phyloP scores from a whole-genome alignment of 1,140 invertebrate genomes.

The Cydia amplana region DNA sequence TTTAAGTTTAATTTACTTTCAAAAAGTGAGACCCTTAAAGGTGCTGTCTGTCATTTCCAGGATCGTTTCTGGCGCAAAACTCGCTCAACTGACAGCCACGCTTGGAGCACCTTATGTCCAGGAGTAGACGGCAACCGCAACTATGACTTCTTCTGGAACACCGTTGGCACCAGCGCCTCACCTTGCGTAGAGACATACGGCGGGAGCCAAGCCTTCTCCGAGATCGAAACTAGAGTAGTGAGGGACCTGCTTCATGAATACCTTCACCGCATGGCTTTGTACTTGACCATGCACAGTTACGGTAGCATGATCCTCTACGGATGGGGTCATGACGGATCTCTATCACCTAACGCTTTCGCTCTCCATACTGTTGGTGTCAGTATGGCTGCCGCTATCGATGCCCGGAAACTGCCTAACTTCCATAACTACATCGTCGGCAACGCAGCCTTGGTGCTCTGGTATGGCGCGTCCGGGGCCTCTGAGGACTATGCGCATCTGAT shows the following conservation, averaged over 20 bases:
- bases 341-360: conserved; percentile 53
- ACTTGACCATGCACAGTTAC: conserved; percentile 83
- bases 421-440: conserved; percentile 71
- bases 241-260: conserved; percentile 76
- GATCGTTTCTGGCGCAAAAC: conserved; percentile 65
- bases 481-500: conserved; percentile 47
- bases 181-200: conserved; percentile 85
- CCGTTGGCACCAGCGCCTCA: conserved; percentile 81
- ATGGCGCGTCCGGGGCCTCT: conserved; percentile 41
- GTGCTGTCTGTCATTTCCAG: conserved; percentile 37
- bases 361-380: conserved; percentile 61
- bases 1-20: background rate
- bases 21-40: background rate
- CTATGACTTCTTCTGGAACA: conserved; percentile 81
- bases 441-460: conserved; percentile 32
- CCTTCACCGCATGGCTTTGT: conserved; percentile 77
- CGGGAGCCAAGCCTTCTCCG: conserved; percentile 85
- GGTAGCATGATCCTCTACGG: conserved; percentile 82
- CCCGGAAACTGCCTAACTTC: conserved; percentile 49
- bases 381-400: conserved; percentile 67
- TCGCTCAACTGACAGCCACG: conserved; percentile 38
- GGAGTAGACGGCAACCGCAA: conserved; percentile 81
- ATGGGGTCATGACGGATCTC: conserved; percentile 80
- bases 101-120: conserved; percentile 48
- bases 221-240: conserved; percentile 83